Base-by-base conservation (phyloP, 2,113 vertebrate species). In the Catharus fuscescens region DNA sequence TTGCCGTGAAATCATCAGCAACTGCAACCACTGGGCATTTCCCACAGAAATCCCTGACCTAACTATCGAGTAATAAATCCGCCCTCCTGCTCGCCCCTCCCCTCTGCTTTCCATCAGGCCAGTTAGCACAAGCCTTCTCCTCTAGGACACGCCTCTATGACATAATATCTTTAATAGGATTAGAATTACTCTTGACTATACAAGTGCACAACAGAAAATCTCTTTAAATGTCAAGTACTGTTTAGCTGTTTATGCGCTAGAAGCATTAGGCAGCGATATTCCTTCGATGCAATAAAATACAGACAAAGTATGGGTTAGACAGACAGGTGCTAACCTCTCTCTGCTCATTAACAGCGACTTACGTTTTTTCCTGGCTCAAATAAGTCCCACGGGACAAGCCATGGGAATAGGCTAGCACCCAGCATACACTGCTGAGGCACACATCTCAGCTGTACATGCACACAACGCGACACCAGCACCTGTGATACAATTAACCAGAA, bases 121-220 rank as follows among this genome's bases (percentile, higher is more conserved):
- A 98, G 97, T 98, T 86, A 95, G 95, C 73, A 83, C 31, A 17
- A 97, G 88, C 95, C 96, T 96, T 97, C 91, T 90, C 91, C 64
- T 10, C 47, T 17, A 66, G 79, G 93, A 92, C 95, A 95, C 90
- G 47, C 92, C 96, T 59, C 97, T 96, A 96, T 97, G 97, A 96
- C 97, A 97, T 94, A 94, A 94, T 97, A 96, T 97, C 98, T 97
- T 98, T 98, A 98, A 98, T 97, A 98, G 98, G 98, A 98, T 97
- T 98, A 98, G 98, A 98, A 96, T 97, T 96, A 97, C 97, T 92
- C 96, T 97, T 98, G 98, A 98, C 98, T 98, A 97, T 97, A 98
- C 97, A 96, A 97, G 98, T 98, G 98, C 97, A 98, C 92, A 92
- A 79, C 93, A 67, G 83, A 85, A 97, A 95, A 97, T 84, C 97